phyloP scores from a whole-genome alignment of 2,888 invertebrate genomes.

The Acleris holmiana region DNA sequence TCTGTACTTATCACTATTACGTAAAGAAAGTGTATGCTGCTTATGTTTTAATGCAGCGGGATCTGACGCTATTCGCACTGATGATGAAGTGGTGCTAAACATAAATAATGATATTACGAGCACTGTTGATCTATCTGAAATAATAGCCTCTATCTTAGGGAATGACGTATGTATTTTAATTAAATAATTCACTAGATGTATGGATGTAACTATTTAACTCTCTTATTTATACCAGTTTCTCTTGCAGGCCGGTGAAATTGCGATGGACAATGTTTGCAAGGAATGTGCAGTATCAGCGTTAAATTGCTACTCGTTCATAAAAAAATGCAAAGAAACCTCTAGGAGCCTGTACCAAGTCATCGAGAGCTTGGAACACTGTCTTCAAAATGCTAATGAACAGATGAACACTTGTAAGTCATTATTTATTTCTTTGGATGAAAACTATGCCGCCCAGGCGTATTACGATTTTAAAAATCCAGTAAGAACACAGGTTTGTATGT shows the following conservation, averaged over 20 bases:
- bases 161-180: conserved; percentile 15
- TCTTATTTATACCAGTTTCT: neutral
- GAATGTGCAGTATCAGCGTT: conserved; percentile 44
- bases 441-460: conserved; percentile 8
- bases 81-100: conserved; percentile 30
- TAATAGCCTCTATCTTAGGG: conserved; percentile 25
- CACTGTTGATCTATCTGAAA: conserved; percentile 23
- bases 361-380: conserved; percentile 38
- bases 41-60: conserved; percentile 30
- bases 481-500: conserved; percentile 1
- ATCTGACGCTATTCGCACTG: conserved; percentile 9
- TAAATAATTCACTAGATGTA: neutral
- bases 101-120: conserved; percentile 20
- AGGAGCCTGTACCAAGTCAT: conserved; percentile 35
- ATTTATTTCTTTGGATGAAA: conserved; percentile 18
- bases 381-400: conserved; percentile 37
- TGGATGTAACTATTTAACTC: neutral
- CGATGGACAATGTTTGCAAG: conserved; percentile 43
- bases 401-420: conserved; percentile 31
- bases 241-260: conserved; percentile 45
- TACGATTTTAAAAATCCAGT: conserved; percentile 26
- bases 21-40: conserved; percentile 25
- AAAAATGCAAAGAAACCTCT: conserved; percentile 45
- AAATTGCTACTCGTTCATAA: conserved; percentile 48
- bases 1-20: conserved; percentile 11